Evolutionary conservation across 2,797 vertebrate genomes (phyloP), one percentile per base, ranked within the genome.

Genomic region (Bradypodion pumilum): DNA sequence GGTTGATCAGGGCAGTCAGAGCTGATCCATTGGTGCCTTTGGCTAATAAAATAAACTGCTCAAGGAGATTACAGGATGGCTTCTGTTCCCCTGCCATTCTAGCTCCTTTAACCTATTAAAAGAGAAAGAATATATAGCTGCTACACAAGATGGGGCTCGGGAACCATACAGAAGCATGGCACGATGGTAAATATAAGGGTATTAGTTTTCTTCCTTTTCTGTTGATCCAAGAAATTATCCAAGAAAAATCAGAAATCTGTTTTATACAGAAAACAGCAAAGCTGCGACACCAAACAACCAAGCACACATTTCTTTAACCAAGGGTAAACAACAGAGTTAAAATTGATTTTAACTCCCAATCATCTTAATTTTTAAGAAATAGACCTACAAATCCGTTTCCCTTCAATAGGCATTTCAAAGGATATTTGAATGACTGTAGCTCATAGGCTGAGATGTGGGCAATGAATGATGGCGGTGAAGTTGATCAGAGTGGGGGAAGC

Each of bases 71-170:
- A 91, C 94, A 95, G 90, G 96, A 95, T 0, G 95, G 95, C 78
- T 97, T 97, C 94, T 96, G 96, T 94, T 97, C 97, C 92, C 95
- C 96, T 92, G 97, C 96, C 97, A 97, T 97, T 94, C 95, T 96
- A 94, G 88, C 89, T 80, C 75, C 56, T 94, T 93, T 89, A 90
- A 91, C 88, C 96, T 96, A 93, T 78, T 81, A 94, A 91, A 56
- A 92, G 88, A 89, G 10, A 92, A 92, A 91, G 0, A 5, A 1
- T 7, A 72, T 8, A 88, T 87, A 85, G 86, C 25, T n/a, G 89
- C 81, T 89, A 56, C 46, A 69, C 78, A 8, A 29, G 81, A 46
- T 10, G 56, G 69, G 78, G 32, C 42, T 81, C 77, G 69, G n/a
- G 56, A 62, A 15, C 0, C 13, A n/a, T 60, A 65, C 52, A 76